Evolutionary conservation across 2,797 vertebrate genomes (phyloP), one percentile per base, ranked within the genome.

Genomic region (Hirundo rustica): DNA sequence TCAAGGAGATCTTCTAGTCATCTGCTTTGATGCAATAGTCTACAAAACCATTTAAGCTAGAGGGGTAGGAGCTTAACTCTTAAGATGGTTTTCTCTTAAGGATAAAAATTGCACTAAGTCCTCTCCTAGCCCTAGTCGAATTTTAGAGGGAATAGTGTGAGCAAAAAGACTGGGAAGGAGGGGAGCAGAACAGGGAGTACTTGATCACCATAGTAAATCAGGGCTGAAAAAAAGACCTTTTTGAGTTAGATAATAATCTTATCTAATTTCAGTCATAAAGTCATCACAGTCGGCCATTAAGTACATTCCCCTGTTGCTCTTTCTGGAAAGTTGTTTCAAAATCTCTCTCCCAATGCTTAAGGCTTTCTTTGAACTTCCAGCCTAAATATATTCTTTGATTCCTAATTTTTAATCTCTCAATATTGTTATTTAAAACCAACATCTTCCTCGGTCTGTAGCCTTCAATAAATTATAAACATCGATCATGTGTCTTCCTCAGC

Each of bases 311-410:
- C 51, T n/a, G 5, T 73, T 78, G n/a, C 18, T 90, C n/a, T 66
- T 94, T 78, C 44, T 88, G 44, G 36, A 88, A 75, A 51, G 58
- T 26, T 40, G 7, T 88, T 95, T 88, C 60, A 78, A 88, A 93
- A 60, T 16, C 7, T 75, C 16, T 80, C 13, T 90, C 16, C 16
- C 66, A 86, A 42, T 66, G n/a, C 25, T 72, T 73, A 55, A 16
- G 72, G 54, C 23, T 72, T 74, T 29, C 47, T 95, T 94, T 77
- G 55, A 78, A 66, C 40, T 88, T 86, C 48, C 30, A 88, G 25
- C 40, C 26, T 66, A 78, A 88, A 72, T 81, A 51, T 13, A 73
- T 86, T 81, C 27, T 83, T 75, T 62, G n/a, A 68, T 81, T 78
- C 32, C 47, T 86, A 38, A 77, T 88, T 92, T 88, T 86, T 88